Conservation (phyloP, 2,113 vertebrate species). For the Sporophila hypoxantha region DNA sequence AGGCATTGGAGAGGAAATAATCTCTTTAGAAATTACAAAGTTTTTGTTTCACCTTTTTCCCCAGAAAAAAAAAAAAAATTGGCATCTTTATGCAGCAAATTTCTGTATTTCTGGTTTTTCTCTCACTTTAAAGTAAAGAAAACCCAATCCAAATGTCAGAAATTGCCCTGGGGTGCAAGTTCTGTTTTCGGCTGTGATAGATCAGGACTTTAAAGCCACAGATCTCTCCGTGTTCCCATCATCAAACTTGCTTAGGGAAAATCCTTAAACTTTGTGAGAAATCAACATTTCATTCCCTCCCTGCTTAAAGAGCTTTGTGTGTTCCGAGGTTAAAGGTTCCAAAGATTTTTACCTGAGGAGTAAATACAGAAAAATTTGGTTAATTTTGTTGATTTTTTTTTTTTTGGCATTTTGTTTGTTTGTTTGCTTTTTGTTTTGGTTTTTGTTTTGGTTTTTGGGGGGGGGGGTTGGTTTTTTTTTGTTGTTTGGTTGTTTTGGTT, state of each 20-base stretch:
- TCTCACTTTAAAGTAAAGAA: neutral
- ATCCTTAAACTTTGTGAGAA: neutral
- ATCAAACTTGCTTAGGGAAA: neutral
- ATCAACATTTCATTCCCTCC: neutral
- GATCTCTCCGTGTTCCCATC: neutral
- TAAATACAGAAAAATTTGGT: neutral
- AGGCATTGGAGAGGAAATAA: neutral
- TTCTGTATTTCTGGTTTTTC: neutral
- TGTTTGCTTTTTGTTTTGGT: too few species aligned
- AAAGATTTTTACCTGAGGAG: neutral
- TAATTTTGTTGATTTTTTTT: neutral
- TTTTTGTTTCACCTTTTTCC: neutral
- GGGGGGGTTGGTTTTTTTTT: too few species aligned
- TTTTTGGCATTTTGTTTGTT: too few species aligned
- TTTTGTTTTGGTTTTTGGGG: too few species aligned
- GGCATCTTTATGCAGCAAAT: neutral
- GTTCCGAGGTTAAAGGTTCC: neutral
- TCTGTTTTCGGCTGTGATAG: neutral
- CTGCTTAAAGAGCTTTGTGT: neutral
- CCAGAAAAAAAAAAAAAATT: neutral
- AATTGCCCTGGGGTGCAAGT: neutral
- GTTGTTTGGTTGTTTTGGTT: too few species aligned
- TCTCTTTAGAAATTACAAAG: neutral
- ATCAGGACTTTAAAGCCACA: neutral
- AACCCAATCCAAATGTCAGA: slow-evolving; percentile 20